Percentiles rank a stretch among this genome's conserved stretches.
These are phyloP conservation scores for Pantherophis vulpinus DNA, from an alignment of 2,797 vertebrate species.

Conservation along the genomic window DNA sequence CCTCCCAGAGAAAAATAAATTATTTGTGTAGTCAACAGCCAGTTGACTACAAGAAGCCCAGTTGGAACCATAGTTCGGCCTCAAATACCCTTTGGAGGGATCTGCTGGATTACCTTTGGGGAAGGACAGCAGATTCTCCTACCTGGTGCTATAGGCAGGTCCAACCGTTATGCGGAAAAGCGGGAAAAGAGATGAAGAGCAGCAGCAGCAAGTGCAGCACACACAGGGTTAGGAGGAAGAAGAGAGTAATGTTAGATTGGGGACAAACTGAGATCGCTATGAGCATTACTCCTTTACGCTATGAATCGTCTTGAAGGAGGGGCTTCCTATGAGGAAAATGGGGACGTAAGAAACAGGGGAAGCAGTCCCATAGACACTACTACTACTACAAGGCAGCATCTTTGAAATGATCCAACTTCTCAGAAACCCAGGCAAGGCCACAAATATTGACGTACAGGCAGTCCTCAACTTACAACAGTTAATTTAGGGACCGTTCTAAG, in stretches of 20 bases:
- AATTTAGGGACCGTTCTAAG: no score
- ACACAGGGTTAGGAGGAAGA: constrained; percentile 66
- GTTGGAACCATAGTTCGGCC: neutral
- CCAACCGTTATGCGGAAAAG: constrained; percentile 66
- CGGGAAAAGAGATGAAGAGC: constrained; percentile 58
- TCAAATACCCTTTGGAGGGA: neutral
- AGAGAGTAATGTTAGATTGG: constrained; percentile 64
- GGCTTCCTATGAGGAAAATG: constrained; percentile 23
- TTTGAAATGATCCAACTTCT: neutral
- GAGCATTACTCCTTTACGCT: constrained; percentile 28
- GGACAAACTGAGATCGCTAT: constrained; percentile 41
- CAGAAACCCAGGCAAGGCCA: neutral
- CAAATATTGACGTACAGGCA: neutral
- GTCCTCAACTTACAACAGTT: neutral
- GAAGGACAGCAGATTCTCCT: constrained; percentile 58
- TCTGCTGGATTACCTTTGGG: neutral
- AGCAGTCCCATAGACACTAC: neutral
- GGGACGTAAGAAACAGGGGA: neutral
- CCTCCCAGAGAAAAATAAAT: neutral
- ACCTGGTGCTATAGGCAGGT: constrained; percentile 82
- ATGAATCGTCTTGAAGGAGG: constrained; percentile 25
- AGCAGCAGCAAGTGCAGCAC: constrained; percentile 47
- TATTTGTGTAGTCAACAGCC: neutral
- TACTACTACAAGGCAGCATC: no score
- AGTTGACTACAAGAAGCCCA: neutral